Conservation (phyloP, 2,797 vertebrate genomes). For the Alcedo atthis region DNA sequence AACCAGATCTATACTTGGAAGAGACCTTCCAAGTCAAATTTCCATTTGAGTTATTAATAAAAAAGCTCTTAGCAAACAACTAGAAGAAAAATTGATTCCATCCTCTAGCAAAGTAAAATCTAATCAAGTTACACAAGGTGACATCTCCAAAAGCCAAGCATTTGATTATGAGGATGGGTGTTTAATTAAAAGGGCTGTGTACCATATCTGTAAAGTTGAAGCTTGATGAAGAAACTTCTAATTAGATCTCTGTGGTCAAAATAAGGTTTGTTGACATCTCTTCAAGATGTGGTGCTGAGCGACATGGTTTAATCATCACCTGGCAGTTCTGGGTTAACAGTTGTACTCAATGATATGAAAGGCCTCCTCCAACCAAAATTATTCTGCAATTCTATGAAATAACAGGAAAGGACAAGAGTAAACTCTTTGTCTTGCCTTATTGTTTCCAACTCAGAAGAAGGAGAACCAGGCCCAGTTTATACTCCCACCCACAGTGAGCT, state of each 20-base stretch:
- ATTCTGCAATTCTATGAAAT: not conserved
- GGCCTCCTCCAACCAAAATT: not conserved
- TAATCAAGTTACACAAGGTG: conserved; percentile 65
- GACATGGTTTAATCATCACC: not conserved
- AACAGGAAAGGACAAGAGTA: not conserved
- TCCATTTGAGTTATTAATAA: conserved; percentile 71
- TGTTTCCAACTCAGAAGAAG: not conserved
- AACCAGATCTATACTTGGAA: not conserved
- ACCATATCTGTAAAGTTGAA: not conserved
- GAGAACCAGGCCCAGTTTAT: not conserved
- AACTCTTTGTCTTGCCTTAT: not conserved
- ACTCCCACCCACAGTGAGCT: not conserved
- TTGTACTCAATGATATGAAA: not conserved
- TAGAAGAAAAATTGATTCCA: conserved; percentile 48
- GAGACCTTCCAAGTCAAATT: conserved; percentile 16
- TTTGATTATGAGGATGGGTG: conserved; percentile 12
- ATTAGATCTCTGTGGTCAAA: not conserved
- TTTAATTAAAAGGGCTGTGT: conserved; percentile 15
- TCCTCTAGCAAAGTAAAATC: conserved; percentile 18
- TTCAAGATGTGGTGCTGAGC: not conserved
- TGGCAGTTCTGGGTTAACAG: not conserved
- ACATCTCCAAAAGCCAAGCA: conserved; percentile 27
- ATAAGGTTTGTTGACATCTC: not conserved
- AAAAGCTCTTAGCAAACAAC: conserved; percentile 51
- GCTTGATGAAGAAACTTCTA: not conserved